Conservation (phyloP, 2,797 vertebrate genomes). For the Glossophaga mutica region DNA sequence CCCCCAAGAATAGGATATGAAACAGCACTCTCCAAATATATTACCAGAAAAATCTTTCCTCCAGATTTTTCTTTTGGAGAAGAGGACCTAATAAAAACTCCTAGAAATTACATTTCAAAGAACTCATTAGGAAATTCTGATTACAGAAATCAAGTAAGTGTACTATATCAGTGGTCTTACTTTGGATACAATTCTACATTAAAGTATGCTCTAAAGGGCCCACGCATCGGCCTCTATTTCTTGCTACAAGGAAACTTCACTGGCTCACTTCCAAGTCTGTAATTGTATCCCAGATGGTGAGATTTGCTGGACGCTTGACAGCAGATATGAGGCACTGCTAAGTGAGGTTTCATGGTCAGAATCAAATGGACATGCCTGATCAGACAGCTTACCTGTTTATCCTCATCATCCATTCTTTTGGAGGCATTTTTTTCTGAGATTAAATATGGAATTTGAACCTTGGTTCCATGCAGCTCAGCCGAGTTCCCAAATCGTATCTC, state of each 20-base stretch:
- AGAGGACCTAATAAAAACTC: slow-evolving; percentile 25
- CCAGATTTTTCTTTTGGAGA: not conserved
- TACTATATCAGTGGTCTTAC: not conserved
- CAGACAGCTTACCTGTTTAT: slow-evolving; percentile 86
- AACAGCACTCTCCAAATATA: slow-evolving; percentile 15
- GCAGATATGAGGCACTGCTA: not conserved
- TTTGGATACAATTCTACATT: slow-evolving; percentile 13
- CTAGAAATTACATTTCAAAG: slow-evolving; percentile 24
- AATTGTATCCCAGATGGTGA: slow-evolving; percentile 50
- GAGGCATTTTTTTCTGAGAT: slow-evolving; percentile 84
- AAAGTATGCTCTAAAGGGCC: not conserved
- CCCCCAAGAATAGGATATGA: slow-evolving; percentile 10
- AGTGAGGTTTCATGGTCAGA: not conserved
- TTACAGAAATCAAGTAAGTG: slow-evolving; percentile 34
- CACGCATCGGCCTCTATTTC: not conserved
- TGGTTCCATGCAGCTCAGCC: slow-evolving; percentile 83
- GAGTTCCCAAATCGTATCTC: slow-evolving; percentile 84
- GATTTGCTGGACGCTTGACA: slow-evolving; percentile 51
- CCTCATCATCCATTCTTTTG: slow-evolving; percentile 85
- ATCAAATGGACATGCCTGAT: slow-evolving; percentile 1
- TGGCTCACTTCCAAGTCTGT: slow-evolving; percentile 49
- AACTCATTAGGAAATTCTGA: slow-evolving; percentile 28
- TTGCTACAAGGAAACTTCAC: slow-evolving; percentile 29
- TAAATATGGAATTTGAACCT: slow-evolving; percentile 81
- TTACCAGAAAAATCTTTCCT: slow-evolving; percentile 21